These are phyloP conservation scores for Seriola dumerili DNA, from an alignment of 2,113 vertebrate genomes.

Conservation along the genomic window DNA sequence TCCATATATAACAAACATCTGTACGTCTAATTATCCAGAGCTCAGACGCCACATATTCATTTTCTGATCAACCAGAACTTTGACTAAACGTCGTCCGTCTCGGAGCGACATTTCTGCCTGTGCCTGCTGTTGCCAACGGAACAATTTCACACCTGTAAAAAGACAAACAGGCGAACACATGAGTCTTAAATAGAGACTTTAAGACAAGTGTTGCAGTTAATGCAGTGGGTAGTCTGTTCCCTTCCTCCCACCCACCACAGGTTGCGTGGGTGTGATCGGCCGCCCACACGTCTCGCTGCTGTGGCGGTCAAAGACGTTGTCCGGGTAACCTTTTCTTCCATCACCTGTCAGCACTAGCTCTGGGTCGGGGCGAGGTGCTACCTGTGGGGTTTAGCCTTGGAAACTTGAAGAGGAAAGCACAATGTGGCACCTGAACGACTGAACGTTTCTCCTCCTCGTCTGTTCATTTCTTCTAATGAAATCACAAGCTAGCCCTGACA, in stretches of 20 bases:
- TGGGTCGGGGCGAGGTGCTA: conserved; percentile 24
- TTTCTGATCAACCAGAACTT: conserved; percentile 2
- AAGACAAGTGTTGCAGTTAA: conserved; percentile 13
- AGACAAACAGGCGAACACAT: neutral
- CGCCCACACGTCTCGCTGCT: conserved; percentile 47
- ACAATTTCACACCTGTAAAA: neutral
- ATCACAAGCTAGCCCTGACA: conserved; percentile 30
- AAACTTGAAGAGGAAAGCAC: conserved; percentile 15
- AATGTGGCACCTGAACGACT: conserved; percentile 11
- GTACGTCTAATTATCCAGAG: conserved; percentile 42
- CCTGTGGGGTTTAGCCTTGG: conserved; percentile 14
- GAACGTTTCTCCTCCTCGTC: conserved; percentile 3
- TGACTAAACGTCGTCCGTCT: neutral
- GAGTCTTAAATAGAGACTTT: conserved; percentile 16
- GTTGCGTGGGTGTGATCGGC: conserved; percentile 24
- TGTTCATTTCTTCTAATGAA: conserved; percentile 27
- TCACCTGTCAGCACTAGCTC: conserved; percentile 56
- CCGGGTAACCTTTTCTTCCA: conserved; percentile 66
- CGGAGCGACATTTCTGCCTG: neutral
- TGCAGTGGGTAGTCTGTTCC: neutral
- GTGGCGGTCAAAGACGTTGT: conserved; percentile 58
- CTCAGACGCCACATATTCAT: neutral
- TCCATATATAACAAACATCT: conserved; percentile 51
- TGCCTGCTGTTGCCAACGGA: neutral
- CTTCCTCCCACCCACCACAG: conserved; percentile 8